Conservation (phyloP, 2,113 vertebrate species). For the Plotosus lineatus region DNA sequence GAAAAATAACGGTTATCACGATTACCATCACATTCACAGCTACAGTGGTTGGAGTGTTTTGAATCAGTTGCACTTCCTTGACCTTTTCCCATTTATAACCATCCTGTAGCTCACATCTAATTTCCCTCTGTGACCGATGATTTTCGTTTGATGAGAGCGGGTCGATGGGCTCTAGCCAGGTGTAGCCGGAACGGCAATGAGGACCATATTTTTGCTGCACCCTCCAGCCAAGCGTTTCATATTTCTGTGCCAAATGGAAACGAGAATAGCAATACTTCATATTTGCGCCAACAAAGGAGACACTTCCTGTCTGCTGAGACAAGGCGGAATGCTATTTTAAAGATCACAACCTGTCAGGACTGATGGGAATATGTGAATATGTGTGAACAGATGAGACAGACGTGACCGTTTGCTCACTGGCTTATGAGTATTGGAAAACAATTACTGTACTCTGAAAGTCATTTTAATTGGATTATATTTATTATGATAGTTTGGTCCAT, state of each 20-base stretch:
- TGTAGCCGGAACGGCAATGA: conserved; percentile 30
- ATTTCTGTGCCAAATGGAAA: conserved; percentile 26
- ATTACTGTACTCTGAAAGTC: background rate
- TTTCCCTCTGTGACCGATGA: conserved; percentile 24
- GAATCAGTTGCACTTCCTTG: background rate
- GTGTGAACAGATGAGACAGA: background rate
- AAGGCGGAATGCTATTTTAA: background rate
- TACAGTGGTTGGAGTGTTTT: background rate
- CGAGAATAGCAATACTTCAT: conserved; percentile 35
- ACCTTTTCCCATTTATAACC: conserved; percentile 22
- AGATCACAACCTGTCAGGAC: conserved; percentile 13
- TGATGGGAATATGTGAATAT: background rate
- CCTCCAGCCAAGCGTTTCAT: conserved; percentile 12
- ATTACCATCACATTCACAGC: background rate
- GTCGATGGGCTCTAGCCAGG: conserved; percentile 30
- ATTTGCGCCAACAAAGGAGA: conserved; percentile 10
- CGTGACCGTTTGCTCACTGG: background rate
- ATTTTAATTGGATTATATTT: background rate
- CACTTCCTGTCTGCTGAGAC: background rate
- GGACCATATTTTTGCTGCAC: conserved; percentile 11
- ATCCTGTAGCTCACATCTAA: conserved; percentile 7
- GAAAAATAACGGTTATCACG: conserved; percentile 6
- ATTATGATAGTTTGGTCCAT: background rate
- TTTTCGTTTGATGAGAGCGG: conserved; percentile 15
- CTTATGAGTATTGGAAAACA: background rate